Base-by-base conservation (phyloP, 2,113 vertebrate species). In the Anoplopoma fimbria region DNA sequence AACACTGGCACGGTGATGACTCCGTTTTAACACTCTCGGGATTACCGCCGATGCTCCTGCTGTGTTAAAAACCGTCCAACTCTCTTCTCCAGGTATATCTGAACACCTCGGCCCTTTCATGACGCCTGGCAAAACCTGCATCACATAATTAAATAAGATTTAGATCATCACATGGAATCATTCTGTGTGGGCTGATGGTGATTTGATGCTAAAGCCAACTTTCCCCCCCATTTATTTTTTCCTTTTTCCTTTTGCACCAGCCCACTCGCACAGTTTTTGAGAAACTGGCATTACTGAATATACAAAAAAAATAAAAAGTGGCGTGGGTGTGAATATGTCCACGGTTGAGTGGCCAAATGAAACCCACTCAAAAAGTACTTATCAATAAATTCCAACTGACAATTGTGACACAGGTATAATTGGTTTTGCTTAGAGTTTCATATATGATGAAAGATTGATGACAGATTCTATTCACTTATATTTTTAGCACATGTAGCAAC, bases 301-400 rank as follows among this genome's bases (percentile, higher is more conserved):
- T 65, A 77, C 72, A 75, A 38, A 57, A 21, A 73, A 55, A 33
- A 63, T 36, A 76, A 69, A 27, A 71, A 62, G 72, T 62, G 61
- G 88, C 73, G 93, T 88, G 89, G 91, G 93, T 69, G 93, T 91
- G 87, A 91, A 93, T 84, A 91, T 83, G 89, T 90, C 88, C 89
- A 76, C 81, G 83, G 79, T 63, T 79, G 73, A 92, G 89, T 81
- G 84, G 78, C 91, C 93, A 89, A 89, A 91, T 61, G 62, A 76
- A 81, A 51, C 90, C 93, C 86, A 91, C 93, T 88, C 81, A 84
- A 85, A 81, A 55, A 82, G 81, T 65, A 45, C 87, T 88, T 67
- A 86, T 92, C 90, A 58, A 87, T 89, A 90, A 19, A 79, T 71
- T 80, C 77, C 71, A 81, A 69, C 36, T 75, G 79, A 75, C 70